Conservation (phyloP, 2,113 vertebrate genomes). For the Mastomys natalensis region DNA sequence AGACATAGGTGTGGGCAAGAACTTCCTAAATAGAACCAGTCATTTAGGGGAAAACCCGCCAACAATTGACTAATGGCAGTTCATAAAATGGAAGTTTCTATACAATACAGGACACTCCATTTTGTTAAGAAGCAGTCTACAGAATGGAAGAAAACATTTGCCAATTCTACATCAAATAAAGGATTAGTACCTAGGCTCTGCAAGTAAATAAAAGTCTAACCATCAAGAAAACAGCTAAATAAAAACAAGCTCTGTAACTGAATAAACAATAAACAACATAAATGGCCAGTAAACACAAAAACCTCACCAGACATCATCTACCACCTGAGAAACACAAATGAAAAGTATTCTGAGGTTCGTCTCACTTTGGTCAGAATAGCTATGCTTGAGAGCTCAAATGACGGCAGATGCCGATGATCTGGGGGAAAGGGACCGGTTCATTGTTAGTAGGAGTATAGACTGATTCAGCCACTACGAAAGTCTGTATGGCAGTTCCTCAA, state of each 20-base stretch:
- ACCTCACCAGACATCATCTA: neutral
- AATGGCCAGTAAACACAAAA: neutral
- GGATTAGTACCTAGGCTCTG: neutral
- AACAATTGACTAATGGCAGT: neutral
- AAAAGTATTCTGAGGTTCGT: neutral
- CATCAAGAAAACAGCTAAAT: neutral
- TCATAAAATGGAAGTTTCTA: neutral
- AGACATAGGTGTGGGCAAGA: neutral
- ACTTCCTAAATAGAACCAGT: neutral
- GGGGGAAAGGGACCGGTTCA: neutral
- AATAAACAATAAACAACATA: neutral
- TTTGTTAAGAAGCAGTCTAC: neutral
- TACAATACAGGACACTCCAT: neutral
- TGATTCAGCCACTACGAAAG: neutral
- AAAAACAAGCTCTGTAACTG: neutral
- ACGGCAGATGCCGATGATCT: neutral
- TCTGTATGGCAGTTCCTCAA: neutral
- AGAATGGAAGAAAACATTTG: neutral
- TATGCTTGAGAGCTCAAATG: neutral
- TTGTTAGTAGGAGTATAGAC: neutral
- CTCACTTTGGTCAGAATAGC: neutral
- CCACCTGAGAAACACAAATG: neutral
- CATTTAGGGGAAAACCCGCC: neutral
- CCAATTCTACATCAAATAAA: neutral
- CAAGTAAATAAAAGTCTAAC: neutral